Evolutionary conservation across 2,888 invertebrate genomes (phyloP).

Genomic region (Podabrus alpinus): DNA sequence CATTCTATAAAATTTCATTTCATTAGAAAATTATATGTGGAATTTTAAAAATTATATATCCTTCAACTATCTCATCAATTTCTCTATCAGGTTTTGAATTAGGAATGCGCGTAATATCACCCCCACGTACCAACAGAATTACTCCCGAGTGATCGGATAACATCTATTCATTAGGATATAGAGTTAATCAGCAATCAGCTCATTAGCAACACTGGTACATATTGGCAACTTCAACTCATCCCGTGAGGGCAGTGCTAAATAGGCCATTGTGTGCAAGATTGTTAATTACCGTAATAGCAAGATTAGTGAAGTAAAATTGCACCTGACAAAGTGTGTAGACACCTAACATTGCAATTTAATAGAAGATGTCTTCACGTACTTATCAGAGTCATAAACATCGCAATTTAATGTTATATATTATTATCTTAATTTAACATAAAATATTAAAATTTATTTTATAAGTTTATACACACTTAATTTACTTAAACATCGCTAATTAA

Average conservation of each 20-base stretch:
- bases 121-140: slow-evolving; percentile 16
- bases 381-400: background rate
- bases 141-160: slow-evolving; percentile 21
- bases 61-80: slow-evolving; percentile 1
- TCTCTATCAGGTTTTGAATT: slow-evolving; percentile 5
- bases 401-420: background rate
- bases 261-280: slow-evolving; percentile 15
- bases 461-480: background rate
- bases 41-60: background rate
- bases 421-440: background rate
- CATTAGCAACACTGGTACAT: slow-evolving; percentile 24
- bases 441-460: background rate
- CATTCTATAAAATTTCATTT: background rate
- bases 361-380: background rate
- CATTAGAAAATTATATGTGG: background rate
- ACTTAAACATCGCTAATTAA: background rate
- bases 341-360: slow-evolving; percentile 17
- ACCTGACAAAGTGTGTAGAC: slow-evolving; percentile 6
- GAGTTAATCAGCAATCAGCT: slow-evolving; percentile 22
- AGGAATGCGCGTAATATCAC: slow-evolving; percentile 1
- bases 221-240: slow-evolving; percentile 23
- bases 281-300: slow-evolving; percentile 21
- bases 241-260: slow-evolving; percentile 10
- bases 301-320: slow-evolving; percentile 12
- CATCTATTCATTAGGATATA: slow-evolving; percentile 27